Base-by-base conservation (phyloP, 2,797 vertebrate species). In the Lagocephalus sceleratus region DNA sequence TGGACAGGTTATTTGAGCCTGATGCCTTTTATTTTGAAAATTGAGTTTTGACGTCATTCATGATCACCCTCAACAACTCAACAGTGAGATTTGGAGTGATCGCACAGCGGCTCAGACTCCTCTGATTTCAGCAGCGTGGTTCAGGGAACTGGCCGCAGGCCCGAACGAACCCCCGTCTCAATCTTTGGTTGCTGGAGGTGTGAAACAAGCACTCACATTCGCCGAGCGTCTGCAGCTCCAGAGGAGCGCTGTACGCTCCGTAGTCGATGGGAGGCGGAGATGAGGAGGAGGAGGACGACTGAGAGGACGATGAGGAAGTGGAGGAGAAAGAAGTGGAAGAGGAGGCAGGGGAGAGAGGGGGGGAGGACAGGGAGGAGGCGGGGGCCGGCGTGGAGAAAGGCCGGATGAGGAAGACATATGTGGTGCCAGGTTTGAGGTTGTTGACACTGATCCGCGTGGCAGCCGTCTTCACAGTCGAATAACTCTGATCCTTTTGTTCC, bases 401-500 rank as follows among this genome's bases (percentile, higher is more conserved):
- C 40, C 94, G 88, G 83, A 98, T 93, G 83, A 97, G 94, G 88
- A 98, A 98, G 73, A 97, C 87, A 16, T 98, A 98, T 66, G 93
- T 91, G 29, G 96, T 98, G 20, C 94, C 94, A 0, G 96, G 91
- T 73, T 97, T 97, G 66, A 98, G 88, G 88, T 98, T 97, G 85
- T 92, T 91, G 75, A 98, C 89, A 0, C 92, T 94, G 88, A 97
- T 93, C 0, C 92, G 86, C 0, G 94, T 92, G 12, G 90, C 80
- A 1, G 92, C 85, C 0, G 96, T 96, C 85, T 94, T 97, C 83
- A 98, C 92, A 0, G 92, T 98, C 1, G 95, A 97, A 77, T 98
- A 98, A 41, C 92, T 93, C 77, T 95, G 93, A 72, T 97, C 95
- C 75, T 93, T 96, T 81, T 94, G 94, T 76, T 94, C 94, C 96